Evolutionary conservation across 2,888 invertebrate species (phyloP), one percentile per base, ranked within the genome.

Genomic region (Pterobdella sp.): DNA sequence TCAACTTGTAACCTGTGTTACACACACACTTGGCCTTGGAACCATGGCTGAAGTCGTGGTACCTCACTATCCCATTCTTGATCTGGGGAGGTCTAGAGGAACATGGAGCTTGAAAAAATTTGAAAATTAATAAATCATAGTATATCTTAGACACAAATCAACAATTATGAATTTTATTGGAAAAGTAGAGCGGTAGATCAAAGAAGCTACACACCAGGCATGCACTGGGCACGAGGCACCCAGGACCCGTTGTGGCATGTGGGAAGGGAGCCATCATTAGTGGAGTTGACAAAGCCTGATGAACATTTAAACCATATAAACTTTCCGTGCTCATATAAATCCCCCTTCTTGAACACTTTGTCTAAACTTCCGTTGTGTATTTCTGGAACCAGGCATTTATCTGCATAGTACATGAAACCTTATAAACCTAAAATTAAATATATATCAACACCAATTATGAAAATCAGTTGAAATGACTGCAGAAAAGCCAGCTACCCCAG

Each of bases 21-120:
- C 97, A 97, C 77, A 90, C 89, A 83, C 93, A 97, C 36, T 91
- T 87, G 0, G 97, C 97, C 80, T 90, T 90, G 90, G 94, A 93
- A 0, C 94, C 94, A 81, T 98, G 97, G 76, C 93, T 92, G n/a
- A 93, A 93, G 81, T 94, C 94, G 0, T 96, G 94, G 0, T 95
- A 97, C 74, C 97, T 90, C 2, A 96, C 94, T 89, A 95, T 92
- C 0, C 97, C 96, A 80, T 94, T 91, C 72, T 91, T 90, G 0
- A 97, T 94, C 1, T 89, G 87, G 75, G 88, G 89, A 0, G 94
- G 94, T 86, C 94, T 88, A 79, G 84, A 84, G 80, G 91, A 91
- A 82, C 94, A 93, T 36, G 91, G 88, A 73, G 85, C 87, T 88
- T 65, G 35, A 63, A 68, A 64, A 35, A 42, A 14, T 42, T 7